Percentiles rank a stretch among this genome's conserved stretches.
Evolutionary conservation across 2,888 invertebrate genomes (phyloP).

Genomic region (Oxytorus armatus): DNA sequence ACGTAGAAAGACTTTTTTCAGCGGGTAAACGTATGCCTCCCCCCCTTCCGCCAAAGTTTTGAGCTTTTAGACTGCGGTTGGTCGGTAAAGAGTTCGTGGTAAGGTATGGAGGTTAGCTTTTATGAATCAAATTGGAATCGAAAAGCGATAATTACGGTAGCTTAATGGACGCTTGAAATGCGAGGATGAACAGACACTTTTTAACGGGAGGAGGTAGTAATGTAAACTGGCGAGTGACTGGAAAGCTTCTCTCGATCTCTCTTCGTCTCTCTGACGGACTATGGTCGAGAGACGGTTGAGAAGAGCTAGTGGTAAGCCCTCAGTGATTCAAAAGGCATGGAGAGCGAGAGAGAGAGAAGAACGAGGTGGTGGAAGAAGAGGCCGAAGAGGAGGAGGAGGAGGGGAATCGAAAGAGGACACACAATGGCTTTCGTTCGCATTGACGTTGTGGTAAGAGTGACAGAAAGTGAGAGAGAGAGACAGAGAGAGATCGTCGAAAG

Average conservation of each 20-base stretch:
- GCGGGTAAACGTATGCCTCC: slow-evolving; percentile 2
- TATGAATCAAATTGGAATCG: slow-evolving; percentile 80
- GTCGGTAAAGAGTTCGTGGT: not conserved
- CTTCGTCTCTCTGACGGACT: slow-evolving; percentile 16
- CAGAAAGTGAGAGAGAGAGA: slow-evolving; percentile 71
- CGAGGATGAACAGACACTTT: slow-evolving; percentile 67
- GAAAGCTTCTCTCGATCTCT: slow-evolving; percentile 51
- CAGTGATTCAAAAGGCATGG: slow-evolving; percentile 43
- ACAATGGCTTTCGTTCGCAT: slow-evolving; percentile 63
- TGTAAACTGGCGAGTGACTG: slow-evolving; percentile 80
- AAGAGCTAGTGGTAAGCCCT: slow-evolving; percentile 23
- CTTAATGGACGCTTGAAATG: slow-evolving; percentile 81
- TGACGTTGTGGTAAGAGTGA: slow-evolving; percentile 68
- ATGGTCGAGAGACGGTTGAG: slow-evolving; percentile 28
- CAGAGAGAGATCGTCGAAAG: slow-evolving; percentile 52
- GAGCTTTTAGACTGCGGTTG: no score
- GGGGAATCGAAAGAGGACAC: slow-evolving; percentile 54
- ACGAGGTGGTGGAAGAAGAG: slow-evolving; percentile 15
- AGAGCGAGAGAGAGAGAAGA: slow-evolving; percentile 31
- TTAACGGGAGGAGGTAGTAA: slow-evolving; percentile 73
- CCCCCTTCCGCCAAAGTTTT: no score
- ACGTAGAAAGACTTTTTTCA: slow-evolving; percentile 13
- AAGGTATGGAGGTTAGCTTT: slow-evolving; percentile 53
- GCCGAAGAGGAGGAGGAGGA: not conserved
- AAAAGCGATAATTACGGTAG: slow-evolving; percentile 80